Percentiles rank a stretch among this genome's conserved stretches.
Conservation (phyloP, 1,140 invertebrate genomes). For the Dysdera silvatica region DNA sequence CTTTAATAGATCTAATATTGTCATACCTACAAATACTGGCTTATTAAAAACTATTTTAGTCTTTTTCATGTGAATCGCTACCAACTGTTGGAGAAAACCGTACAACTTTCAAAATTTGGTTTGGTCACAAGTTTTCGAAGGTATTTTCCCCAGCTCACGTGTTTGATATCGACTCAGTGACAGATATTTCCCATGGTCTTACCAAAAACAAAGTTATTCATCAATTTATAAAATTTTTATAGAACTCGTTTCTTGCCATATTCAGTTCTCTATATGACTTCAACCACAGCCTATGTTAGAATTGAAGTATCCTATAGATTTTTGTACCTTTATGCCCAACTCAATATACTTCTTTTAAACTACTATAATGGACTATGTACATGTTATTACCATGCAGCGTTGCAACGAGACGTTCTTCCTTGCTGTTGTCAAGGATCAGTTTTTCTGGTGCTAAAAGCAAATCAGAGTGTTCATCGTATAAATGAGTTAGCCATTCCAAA, state of each 20-base stretch:
- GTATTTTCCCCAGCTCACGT: constrained; percentile 38
- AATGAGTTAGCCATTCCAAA: no score
- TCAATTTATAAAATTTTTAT: not conserved
- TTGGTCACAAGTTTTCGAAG: constrained; percentile 39
- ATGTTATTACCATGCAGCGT: no score
- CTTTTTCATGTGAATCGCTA: constrained; percentile 13
- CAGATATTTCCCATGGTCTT: constrained; percentile 33
- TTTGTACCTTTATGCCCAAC: no score
- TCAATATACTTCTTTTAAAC: no score
- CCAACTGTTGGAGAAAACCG: constrained; percentile 21
- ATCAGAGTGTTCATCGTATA: no score
- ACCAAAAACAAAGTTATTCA: not conserved
- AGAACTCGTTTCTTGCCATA: not conserved
- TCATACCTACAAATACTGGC: constrained; percentile 23
- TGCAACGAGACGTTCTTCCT: no score
- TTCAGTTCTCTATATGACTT: no score
- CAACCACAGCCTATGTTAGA: no score
- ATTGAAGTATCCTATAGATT: no score
- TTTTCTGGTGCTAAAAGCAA: no score
- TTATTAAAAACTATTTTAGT: constrained; percentile 34
- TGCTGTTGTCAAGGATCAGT: no score
- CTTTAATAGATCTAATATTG: not conserved
- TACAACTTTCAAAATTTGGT: constrained; percentile 41
- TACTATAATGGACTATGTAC: no score
- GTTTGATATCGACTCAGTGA: constrained; percentile 43